phyloP scores from a whole-genome alignment of 2,113 vertebrate genomes.

The Oreotrochilus melanogaster region DNA sequence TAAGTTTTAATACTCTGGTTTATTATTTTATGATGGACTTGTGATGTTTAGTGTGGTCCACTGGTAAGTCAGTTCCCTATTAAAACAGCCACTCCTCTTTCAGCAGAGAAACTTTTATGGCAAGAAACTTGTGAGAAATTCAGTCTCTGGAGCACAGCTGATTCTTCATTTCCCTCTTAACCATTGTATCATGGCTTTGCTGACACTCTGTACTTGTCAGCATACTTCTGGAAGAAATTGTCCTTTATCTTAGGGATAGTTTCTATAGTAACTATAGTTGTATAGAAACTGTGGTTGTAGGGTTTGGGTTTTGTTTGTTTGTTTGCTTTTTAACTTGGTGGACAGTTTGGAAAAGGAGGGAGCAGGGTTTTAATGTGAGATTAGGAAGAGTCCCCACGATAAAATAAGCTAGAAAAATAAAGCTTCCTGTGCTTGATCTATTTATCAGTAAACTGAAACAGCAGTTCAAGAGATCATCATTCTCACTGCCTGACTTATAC shows the following conservation, averaged over 20 bases:
- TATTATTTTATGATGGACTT: background rate
- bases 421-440: background rate
- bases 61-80: background rate
- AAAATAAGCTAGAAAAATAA: constrained; percentile 1
- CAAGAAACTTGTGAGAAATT: background rate
- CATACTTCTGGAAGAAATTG: constrained; percentile 23
- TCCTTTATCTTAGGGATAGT: constrained; percentile 34
- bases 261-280: constrained; percentile 43
- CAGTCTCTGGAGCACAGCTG: background rate
- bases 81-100: background rate
- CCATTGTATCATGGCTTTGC: background rate
- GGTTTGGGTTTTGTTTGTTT: background rate
- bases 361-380: background rate
- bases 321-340: background rate
- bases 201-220: background rate
- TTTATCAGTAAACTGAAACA: background rate
- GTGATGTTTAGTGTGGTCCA: background rate
- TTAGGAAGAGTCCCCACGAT: background rate
- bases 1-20: background rate
- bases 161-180: background rate
- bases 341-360: background rate
- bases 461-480: background rate
- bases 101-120: background rate
- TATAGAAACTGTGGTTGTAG: background rate
- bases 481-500: background rate